Evolutionary conservation across 2,888 invertebrate species (phyloP).

Genomic region (Agriopis marginaria): DNA sequence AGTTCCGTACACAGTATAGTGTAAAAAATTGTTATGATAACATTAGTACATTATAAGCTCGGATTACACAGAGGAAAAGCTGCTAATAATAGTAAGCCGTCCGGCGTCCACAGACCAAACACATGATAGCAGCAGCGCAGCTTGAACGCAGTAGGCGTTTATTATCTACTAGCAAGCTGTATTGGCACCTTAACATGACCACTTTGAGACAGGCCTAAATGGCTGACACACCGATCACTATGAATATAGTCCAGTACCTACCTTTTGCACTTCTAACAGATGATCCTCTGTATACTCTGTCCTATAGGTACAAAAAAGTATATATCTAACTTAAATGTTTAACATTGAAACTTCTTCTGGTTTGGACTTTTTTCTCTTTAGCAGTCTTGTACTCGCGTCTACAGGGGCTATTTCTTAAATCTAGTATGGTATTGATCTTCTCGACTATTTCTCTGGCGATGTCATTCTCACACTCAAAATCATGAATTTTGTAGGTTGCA

Average conservation of each 20-base stretch:
- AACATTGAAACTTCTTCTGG: constrained; percentile 84
- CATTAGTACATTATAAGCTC: not conserved
- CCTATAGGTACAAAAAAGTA: constrained; percentile 37
- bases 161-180: too few species aligned
- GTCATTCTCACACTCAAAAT: constrained; percentile 93
- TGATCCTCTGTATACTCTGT: not conserved
- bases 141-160: too few species aligned
- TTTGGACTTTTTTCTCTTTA: constrained; percentile 89
- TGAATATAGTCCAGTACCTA: not conserved
- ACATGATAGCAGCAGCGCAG: too few species aligned
- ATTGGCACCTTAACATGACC: too few species aligned
- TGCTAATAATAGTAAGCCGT: not conserved
- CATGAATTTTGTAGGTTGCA: constrained; percentile 93
- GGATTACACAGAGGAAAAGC: not conserved
- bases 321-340: constrained; percentile 30
- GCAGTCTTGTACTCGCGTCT: constrained; percentile 93
- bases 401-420: constrained; percentile 92
- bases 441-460: constrained; percentile 94
- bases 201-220: too few species aligned
- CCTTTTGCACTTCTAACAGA: not conserved
- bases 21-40: too few species aligned
- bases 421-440: constrained; percentile 95
- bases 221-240: too few species aligned
- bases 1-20: too few species aligned
- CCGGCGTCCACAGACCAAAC: too few species aligned